These are phyloP conservation scores for Ptiloglossa arizonensis DNA, from an alignment of 1,140 invertebrate species.

Conservation along the genomic window DNA sequence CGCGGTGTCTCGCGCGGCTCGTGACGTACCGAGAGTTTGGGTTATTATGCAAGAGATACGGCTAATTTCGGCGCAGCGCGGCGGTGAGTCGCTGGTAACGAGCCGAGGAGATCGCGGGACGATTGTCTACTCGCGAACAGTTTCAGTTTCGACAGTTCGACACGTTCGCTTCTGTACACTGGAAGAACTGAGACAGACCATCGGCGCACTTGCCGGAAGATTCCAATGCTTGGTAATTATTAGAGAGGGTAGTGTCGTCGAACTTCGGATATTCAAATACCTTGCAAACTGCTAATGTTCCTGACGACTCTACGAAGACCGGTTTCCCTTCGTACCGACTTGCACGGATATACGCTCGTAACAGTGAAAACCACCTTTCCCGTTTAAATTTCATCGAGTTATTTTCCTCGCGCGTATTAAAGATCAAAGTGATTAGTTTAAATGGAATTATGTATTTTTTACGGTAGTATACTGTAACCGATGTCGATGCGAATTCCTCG, in stretches of 20 bases:
- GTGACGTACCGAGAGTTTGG: slow-evolving; percentile 13
- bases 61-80: slow-evolving; percentile 26
- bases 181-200: background rate
- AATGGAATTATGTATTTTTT: no score
- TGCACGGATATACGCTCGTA: no score
- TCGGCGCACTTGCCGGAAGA: background rate
- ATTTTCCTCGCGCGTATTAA: no score
- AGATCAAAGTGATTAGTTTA: no score
- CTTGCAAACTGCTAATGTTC: no score
- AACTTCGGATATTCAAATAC: background rate
- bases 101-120: slow-evolving; percentile 1
- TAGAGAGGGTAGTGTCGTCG: background rate
- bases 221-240: background rate
- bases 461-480: no score
- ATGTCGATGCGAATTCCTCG: no score
- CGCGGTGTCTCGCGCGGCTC: background rate
- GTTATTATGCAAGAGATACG: slow-evolving; percentile 41
- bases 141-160: slow-evolving; percentile 2
- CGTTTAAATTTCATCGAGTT: no score
- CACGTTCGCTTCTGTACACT: background rate
- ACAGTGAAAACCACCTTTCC: no score
- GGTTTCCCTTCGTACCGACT: no score
- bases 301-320: no score
- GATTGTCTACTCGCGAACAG: background rate
- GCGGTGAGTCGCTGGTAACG: background rate